Evolutionary conservation across 1,140 invertebrate species (phyloP), one percentile per base, ranked within the genome.

Genomic region (Drosophila bifasciata): DNA sequence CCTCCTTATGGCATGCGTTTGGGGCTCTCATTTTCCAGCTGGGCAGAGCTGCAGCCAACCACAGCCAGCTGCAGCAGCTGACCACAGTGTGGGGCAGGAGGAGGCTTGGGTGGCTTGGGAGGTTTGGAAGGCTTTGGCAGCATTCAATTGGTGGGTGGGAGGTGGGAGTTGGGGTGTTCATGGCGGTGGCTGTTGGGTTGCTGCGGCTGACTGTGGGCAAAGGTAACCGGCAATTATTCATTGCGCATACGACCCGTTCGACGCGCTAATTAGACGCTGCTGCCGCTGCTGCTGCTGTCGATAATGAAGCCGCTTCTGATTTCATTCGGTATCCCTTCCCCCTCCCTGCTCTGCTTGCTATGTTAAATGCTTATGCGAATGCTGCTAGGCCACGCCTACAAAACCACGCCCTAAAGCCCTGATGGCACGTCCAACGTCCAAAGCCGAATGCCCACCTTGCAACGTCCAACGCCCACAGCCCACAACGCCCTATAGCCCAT

Each of bases 181-280:
- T 11, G 9, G n/a, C 4, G 11, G n/a, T 7, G 23, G 3, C 9
- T 21, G n/a, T 9, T 39, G 28, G 13, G 17, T n/a, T 40, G 19
- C n/a, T 44, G 68, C 15, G 28, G 36, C 43, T 9, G n/a, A 5
- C 36, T 63, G 49, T 43, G 46, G 46, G 48, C 44, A 9, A 57
- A 79, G 76, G 66, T 76, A 64, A 72, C 66, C 55, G 52, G 46
- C 50, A 76, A 79, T 84, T 85, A 76, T 79, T 76, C 67, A 85
- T 80, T 80, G 72, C 80, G 74, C 75, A 83, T 83, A 83, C 68
- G 72, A 58, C 66, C 60, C 71, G 66, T 76, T 55, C 46, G 71
- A 40, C 63, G 53, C 75, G 63, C 76, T 84, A 86, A 84, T 84
- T 84, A 84, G 79, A 69, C 62, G 66, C 57, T 44, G 64, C 23